Base-by-base conservation (phyloP, 2,888 invertebrate species). In the Drosophila kuntzei region DNA sequence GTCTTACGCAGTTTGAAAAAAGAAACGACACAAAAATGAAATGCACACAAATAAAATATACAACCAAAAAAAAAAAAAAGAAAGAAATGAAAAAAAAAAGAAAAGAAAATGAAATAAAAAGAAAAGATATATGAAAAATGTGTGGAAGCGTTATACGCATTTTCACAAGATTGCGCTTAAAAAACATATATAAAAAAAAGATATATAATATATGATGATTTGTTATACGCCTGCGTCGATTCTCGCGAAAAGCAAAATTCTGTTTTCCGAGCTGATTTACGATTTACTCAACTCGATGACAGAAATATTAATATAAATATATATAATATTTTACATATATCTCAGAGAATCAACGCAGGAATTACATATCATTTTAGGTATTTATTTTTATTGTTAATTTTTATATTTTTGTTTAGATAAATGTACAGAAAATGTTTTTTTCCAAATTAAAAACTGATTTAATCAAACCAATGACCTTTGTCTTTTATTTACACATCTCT, bases 131-230 rank as follows among this genome's bases (percentile, higher is more conserved):
- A 36, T 37, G 41, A 22, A 77, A 57, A 58, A 79, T 60, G 55
- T 69, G 68, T 66, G 65, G 61, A 74, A 80, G 37, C 78, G 81
- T 80, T 69, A 80, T 80, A 80, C 80, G 80, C 60, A 34, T 9
- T 36, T 57, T 47, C 64, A 63, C 64, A 9, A 71, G 25, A 46
- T 3, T 29, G 61, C 46, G 36, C 16, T 12, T 34, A 43, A 29
- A 43, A 65, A 49, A 55, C 41, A 25, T 12, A 18, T 25, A n/a
- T 34, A 43, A 65, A 49, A 55, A 41, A 25, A 11, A 18, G 16
- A n/a, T 34, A 49, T 12, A 27, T 34, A 27, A 55, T 46, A 25
- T 12, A 27, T 27, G 8, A n/a, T 14, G 46, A 25, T 29, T n/a
- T 41, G 80, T 81, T 81, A 62, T 83, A 81, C 87, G 87, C 39